Evolutionary conservation across 1,140 invertebrate genomes (phyloP).

Genomic region (Idris sp.): DNA sequence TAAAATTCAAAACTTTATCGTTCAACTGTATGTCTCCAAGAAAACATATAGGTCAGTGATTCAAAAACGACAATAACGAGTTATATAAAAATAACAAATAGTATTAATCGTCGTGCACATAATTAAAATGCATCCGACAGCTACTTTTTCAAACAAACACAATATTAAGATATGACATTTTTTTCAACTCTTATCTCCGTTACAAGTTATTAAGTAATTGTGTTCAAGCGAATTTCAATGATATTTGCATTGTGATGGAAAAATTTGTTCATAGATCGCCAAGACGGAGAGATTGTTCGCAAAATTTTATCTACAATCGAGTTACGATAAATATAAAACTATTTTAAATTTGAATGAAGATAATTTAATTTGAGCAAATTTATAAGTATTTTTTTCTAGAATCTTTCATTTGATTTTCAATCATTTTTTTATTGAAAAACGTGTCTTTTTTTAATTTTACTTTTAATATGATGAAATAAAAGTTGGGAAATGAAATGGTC

Average conservation of each 20-base stretch:
- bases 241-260: constrained; percentile 13
- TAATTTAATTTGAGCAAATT: too few relatives aligned
- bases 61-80: constrained; percentile 45
- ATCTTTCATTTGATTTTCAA: too few relatives aligned
- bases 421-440: too few relatives aligned
- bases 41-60: constrained; percentile 55
- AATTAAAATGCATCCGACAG: constrained; percentile 29
- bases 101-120: constrained; percentile 29
- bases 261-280: constrained; percentile 6
- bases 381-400: too few relatives aligned
- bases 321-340: too few relatives aligned
- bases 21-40: constrained; percentile 29
- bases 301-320: too few relatives aligned
- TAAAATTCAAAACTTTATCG: constrained; percentile 26
- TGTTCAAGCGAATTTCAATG: constrained; percentile 3
- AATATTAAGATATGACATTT: constrained; percentile 19
- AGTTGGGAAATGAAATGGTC: too few relatives aligned
- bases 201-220: constrained; percentile 22
- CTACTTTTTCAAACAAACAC: constrained; percentile 23
- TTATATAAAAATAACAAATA: constrained; percentile 51
- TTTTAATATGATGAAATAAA: too few relatives aligned
- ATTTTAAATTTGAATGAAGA: too few relatives aligned
- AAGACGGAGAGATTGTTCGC: too few relatives aligned
- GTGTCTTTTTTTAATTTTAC: too few relatives aligned
- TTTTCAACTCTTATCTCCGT: constrained; percentile 15